Base-by-base conservation (phyloP, 2,797 vertebrate genomes). In the Crax fasciolata region DNA sequence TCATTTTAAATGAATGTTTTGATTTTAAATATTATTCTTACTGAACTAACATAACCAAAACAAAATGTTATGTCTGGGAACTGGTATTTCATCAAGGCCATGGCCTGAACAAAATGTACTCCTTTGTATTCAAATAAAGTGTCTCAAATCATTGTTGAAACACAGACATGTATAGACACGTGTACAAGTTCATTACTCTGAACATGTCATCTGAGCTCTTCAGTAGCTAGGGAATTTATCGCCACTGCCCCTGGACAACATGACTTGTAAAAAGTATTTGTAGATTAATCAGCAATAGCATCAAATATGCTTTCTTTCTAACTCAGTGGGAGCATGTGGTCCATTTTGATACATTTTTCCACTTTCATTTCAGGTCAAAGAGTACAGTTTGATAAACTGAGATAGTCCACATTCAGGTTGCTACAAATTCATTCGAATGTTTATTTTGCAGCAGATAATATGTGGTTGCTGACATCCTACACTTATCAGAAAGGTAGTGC, bases 161-260 rank as follows among this genome's bases (percentile, higher is more conserved):
- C 14, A 38, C 7, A 39, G 35, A 35, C 35, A 35, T 3, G 1
- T 2, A 3, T 65, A 28, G 27, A 39, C 5, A 24, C 0, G 0
- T 44, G 15, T 30, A 28, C n/a, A 43, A 48, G 20, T 15, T 4
- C 49, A 13, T 48, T 65, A n/a, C 24, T 48, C 38, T 48, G 55
- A 77, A 83, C 9, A 30, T 21, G 27, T 2, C 11, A 38, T 7
- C 2, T 35, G 35, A 35, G 35, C 35, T 49, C 14, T 44, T 80
- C 10, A 10, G n/a, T 12, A 71, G 13, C n/a, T 46, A 41, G 24
- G 17, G 24, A 77, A 83, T 61, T 83, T 72, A 44, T 44, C 18
- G 21, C 41, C 27, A 21, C 5, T 76, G 28, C 8, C 44, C 58
- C 15, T 35, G n/a, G 19, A 39, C 6, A 57, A 70, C 6, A 11